Conservation (phyloP, 2,113 vertebrate genomes). For the Copsychus sechellarum region DNA sequence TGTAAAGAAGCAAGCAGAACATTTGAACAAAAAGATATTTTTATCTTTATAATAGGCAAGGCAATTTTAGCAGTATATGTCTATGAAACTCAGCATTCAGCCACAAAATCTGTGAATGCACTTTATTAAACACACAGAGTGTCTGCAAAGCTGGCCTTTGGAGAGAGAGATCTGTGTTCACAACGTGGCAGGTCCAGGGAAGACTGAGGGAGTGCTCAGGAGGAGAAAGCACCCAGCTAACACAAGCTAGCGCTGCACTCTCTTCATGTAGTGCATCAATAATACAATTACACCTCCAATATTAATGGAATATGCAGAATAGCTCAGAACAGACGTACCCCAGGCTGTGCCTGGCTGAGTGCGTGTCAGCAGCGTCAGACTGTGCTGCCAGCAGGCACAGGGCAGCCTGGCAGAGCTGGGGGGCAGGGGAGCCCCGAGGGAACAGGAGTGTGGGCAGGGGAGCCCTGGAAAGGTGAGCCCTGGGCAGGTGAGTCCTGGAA, state of each 20-base stretch:
- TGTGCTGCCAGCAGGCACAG: neutral
- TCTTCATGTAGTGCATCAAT: neutral
- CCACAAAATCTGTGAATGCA: conserved; percentile 70
- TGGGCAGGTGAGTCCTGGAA: too few species aligned
- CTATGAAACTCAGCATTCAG: conserved; percentile 67
- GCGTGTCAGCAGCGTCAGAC: neutral
- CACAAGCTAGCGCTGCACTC: neutral
- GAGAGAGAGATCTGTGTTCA: neutral
- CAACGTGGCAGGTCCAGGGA: neutral
- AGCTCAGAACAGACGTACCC: neutral
- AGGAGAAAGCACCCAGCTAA: neutral
- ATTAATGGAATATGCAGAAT: neutral
- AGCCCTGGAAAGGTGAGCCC: too few species aligned
- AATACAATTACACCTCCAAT: conserved; percentile 16
- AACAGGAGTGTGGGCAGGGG: too few species aligned
- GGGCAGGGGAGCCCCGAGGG: too few species aligned
- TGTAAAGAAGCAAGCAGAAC: conserved; percentile 78
- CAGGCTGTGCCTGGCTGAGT: neutral
- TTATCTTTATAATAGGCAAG: conserved; percentile 76
- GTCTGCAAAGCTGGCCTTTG: conserved; percentile 42
- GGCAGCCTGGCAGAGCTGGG: neutral
- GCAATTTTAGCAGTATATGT: conserved; percentile 75
- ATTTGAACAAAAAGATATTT: conserved; percentile 79
- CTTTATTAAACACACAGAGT: conserved; percentile 45
- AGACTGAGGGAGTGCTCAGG: neutral